Conservation (phyloP, 1,140 invertebrate species). For the Micrasema minimum region DNA sequence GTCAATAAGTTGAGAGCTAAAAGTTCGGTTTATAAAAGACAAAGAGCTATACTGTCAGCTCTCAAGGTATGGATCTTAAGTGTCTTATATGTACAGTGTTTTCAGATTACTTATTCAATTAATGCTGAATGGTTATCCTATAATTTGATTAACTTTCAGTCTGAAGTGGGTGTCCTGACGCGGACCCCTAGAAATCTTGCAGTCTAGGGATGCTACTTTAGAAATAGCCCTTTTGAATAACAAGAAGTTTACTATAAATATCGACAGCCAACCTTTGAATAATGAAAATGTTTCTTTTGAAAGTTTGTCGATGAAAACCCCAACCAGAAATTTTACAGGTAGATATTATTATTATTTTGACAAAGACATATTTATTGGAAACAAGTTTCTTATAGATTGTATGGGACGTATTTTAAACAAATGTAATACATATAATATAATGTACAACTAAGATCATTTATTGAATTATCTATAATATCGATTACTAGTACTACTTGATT, state of each 20-base stretch:
- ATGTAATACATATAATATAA: too few species aligned
- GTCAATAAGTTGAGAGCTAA: conserved; percentile 81
- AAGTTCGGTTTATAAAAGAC: conserved; percentile 83
- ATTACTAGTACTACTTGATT: too few species aligned
- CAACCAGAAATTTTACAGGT: conserved; percentile 66
- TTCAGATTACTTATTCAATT: too few species aligned
- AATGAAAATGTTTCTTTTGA: conserved; percentile 57
- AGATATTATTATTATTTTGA: conserved; percentile 31
- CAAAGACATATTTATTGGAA: too few species aligned
- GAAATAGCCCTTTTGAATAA: conserved; percentile 66
- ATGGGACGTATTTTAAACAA: too few species aligned
- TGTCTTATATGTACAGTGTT: too few species aligned
- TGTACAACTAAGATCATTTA: too few species aligned
- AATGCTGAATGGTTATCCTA: too few species aligned
- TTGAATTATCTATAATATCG: too few species aligned
- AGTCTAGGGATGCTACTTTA: conserved; percentile 61
- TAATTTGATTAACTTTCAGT: conserved; percentile 51
- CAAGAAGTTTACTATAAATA: conserved; percentile 61
- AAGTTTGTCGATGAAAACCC: conserved; percentile 61
- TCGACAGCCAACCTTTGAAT: conserved; percentile 58
- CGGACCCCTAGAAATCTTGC: conserved; percentile 62
- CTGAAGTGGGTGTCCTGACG: conserved; percentile 62
- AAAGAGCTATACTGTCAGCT: conserved; percentile 77
- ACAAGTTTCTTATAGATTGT: too few species aligned
- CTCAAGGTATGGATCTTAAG: conserved; percentile 74